Base-by-base conservation (phyloP, 2,113 vertebrate species). In the Toxostoma redivivum region DNA sequence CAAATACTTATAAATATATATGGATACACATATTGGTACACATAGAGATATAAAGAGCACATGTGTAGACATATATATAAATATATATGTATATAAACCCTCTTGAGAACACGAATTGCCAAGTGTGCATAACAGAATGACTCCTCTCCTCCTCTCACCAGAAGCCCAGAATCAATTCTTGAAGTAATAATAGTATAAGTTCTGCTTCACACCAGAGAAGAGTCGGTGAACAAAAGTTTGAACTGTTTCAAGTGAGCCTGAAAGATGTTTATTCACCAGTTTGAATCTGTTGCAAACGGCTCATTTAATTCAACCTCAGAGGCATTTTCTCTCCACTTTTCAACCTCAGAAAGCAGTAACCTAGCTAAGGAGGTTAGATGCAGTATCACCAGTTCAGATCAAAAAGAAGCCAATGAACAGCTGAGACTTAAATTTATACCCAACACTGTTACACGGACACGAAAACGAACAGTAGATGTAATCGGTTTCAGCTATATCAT, bases 321-420 rank as follows among this genome's bases (percentile, higher is more conserved):
- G 94, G 93, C 81, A 72, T 96, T 96, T 4, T 11, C 85, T 94
- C 84, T 86, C 88, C 56, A 64, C 92, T 93, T 77, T 82, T 60
- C 87, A 65, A 81, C 84, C 91, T 83, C 9, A 12, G 86, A 94
- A 94, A 97, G 93, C 85, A 12, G 91, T 81, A 83, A 88, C 73
- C 82, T 87, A 89, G 80, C 95, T 95, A 56, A 51, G 53, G 70
- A 81, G 79, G 92, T 57, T 85, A 98, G 94, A 81, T 69, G 65
- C 90, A 92, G 89, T 79, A 93, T 60, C 88, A 95, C 80, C 94
- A 79, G 94, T 94, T 95, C 88, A 96, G 94, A 96, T 86, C 62
- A 93, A 81, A 86, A 93, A 94, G 81, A 82, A 87, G 93, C 92
- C 94, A 96, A 77, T 60, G 87, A 95, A 93, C 89, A 96, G 33